Conservation (phyloP, 2,888 invertebrate species). For the Ochropacha duplaris region DNA sequence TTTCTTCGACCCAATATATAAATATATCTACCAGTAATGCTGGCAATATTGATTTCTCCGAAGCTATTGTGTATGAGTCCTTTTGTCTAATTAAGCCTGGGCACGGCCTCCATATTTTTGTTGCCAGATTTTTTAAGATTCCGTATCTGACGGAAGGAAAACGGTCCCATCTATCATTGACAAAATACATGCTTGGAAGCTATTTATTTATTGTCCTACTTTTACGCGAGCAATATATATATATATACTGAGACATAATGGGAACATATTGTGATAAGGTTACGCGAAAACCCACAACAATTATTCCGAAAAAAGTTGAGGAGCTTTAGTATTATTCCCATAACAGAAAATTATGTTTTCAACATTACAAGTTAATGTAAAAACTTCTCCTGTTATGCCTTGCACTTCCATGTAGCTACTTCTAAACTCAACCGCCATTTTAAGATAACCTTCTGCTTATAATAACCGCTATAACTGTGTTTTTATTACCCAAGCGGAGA, state of each 20-base stretch:
- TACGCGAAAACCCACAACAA: too few species aligned
- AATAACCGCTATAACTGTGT: neutral
- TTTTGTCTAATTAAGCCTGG: constrained; percentile 5
- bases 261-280: too few species aligned
- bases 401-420: neutral
- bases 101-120: neutral
- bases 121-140: constrained; percentile 6
- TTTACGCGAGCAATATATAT: too few species aligned
- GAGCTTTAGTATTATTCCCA: neutral
- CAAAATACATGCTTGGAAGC: neutral
- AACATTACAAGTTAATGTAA: neutral
- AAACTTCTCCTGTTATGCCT: neutral
- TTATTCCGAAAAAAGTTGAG: too few species aligned
- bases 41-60: constrained; percentile 4
- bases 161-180: neutral
- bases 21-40: neutral
- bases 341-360: neutral
- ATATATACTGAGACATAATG: too few species aligned
- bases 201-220: too few species aligned
- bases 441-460: neutral
- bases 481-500: neutral
- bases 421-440: neutral
- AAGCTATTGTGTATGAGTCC: constrained; percentile 1
- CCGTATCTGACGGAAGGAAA: neutral
- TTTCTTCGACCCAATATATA: neutral